Conservation (phyloP, 2,797 vertebrate genomes). For the Ceryle rudis region DNA sequence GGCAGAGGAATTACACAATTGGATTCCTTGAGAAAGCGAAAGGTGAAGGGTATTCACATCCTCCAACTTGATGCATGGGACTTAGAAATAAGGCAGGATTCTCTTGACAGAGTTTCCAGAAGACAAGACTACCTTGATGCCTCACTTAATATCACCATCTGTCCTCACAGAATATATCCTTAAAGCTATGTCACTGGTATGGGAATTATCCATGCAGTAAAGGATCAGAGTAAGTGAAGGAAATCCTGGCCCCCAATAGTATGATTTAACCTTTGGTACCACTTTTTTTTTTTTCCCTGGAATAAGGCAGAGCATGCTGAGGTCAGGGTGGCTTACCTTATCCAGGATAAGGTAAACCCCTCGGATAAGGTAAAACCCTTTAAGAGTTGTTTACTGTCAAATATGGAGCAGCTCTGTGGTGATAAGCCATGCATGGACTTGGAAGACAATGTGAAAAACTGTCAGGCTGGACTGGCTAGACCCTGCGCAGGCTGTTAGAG, state of each 20-base stretch:
- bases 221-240: neutral
- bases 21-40: neutral
- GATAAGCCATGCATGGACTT: neutral
- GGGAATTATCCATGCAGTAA: neutral
- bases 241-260: neutral
- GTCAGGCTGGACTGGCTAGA: neutral
- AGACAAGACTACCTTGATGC: neutral
- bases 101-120: neutral
- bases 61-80: neutral
- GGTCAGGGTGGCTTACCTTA: neutral
- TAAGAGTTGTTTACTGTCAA: neutral
- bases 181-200: neutral
- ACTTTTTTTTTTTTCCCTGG: neutral
- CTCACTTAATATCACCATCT: neutral
- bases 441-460: neutral
- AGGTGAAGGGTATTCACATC: neutral
- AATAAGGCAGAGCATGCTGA: neutral
- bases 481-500: neutral
- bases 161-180: neutral
- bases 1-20: neutral
- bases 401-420: neutral
- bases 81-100: neutral
- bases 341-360: neutral
- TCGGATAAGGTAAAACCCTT: neutral
- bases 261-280: neutral